Percentiles rank a stretch among this genome's conserved stretches.
These are phyloP conservation scores for Pionites leucogaster DNA, from an alignment of 2,113 vertebrate genomes.

Conservation along the genomic window DNA sequence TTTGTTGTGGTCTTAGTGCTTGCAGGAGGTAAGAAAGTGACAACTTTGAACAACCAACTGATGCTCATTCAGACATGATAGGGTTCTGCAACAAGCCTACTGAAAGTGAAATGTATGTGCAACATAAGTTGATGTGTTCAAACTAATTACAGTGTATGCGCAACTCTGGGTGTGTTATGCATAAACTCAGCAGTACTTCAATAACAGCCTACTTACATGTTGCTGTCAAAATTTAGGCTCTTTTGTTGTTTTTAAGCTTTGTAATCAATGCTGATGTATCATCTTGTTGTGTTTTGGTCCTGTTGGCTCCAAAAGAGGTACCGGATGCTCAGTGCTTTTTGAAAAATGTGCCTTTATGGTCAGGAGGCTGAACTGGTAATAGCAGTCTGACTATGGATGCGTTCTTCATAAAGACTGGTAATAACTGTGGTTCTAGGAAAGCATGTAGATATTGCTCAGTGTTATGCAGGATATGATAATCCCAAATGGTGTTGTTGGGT, in stretches of 20 bases:
- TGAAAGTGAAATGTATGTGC: not conserved
- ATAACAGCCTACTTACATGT: not conserved
- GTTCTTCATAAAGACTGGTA: not conserved
- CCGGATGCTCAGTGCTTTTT: not conserved
- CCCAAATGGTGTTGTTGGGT: not conserved
- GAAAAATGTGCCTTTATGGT: not conserved
- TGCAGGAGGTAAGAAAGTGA: not conserved
- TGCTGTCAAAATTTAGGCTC: not conserved
- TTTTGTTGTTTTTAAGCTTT: not conserved
- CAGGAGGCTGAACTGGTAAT: not conserved
- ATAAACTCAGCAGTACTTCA: not conserved
- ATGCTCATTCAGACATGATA: not conserved
- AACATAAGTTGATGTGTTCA: not conserved
- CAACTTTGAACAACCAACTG: not conserved
- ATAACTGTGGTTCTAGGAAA: not conserved
- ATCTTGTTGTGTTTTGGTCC: not conserved
- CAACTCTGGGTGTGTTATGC: not conserved
- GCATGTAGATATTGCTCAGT: not conserved
- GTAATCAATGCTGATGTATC: not conserved
- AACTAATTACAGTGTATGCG: not conserved
- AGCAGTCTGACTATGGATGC: not conserved
- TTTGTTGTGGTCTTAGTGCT: not conserved
- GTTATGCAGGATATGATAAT: not conserved
- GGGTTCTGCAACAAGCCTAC: not conserved
- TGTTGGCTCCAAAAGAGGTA: not conserved